Percentiles rank a stretch among this genome's conserved stretches.
These are phyloP conservation scores for Ceyx melanurus DNA, from an alignment of 2,113 vertebrate genomes.

Conservation along the genomic window DNA sequence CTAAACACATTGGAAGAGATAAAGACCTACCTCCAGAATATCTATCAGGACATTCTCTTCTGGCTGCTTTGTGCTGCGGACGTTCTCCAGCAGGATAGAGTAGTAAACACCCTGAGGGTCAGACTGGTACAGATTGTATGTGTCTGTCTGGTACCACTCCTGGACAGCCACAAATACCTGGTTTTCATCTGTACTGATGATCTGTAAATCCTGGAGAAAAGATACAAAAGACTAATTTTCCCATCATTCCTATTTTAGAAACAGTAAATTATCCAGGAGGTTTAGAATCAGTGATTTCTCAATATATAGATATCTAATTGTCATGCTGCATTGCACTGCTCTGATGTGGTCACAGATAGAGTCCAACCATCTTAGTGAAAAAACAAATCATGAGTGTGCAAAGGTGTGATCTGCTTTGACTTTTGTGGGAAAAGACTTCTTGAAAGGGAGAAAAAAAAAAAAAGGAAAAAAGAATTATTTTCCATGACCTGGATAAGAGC, in stretches of 20 bases:
- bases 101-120: slow-evolving; percentile 88
- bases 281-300: background rate
- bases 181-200: slow-evolving; percentile 93
- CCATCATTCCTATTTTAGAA: background rate
- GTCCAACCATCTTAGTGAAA: background rate
- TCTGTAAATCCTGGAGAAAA: slow-evolving; percentile 87
- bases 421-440: background rate
- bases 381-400: background rate
- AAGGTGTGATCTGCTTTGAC: background rate
- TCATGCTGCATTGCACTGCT: background rate
- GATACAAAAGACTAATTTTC: background rate
- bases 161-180: slow-evolving; percentile 94
- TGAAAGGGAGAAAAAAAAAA: background rate
- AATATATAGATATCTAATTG: background rate
- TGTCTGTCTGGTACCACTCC: slow-evolving; percentile 96
- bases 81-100: slow-evolving; percentile 87
- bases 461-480: background rate
- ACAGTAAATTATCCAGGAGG: background rate
- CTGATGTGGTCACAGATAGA: background rate
- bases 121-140: slow-evolving; percentile 95
- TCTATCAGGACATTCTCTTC: slow-evolving; percentile 92
- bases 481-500: background rate
- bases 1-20: background rate
- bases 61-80: slow-evolving; percentile 92
- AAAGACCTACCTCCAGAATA: slow-evolving; percentile 86